A percentile compares a stretch with the other conserved stretches of the same genome.
Conservation (phyloP, 2,888 invertebrate species). For the Anorthoa munda region DNA sequence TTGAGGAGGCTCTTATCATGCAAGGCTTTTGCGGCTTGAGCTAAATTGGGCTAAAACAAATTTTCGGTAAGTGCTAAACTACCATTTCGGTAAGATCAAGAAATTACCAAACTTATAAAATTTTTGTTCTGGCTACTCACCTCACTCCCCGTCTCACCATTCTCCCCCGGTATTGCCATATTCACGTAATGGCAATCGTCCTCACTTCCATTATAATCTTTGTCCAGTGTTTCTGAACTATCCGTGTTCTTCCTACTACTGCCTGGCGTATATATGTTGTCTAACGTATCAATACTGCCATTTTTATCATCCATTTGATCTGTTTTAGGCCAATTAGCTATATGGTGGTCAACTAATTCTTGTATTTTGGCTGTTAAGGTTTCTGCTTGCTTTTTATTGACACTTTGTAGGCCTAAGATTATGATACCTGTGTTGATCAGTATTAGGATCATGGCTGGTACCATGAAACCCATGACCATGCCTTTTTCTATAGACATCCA, state of each 20-base stretch:
- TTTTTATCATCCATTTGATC: constrained; percentile 78
- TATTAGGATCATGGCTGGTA: constrained; percentile 93
- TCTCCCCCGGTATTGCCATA: constrained; percentile 71
- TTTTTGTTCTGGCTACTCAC: constrained; percentile 67
- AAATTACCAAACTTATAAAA: constrained; percentile 28
- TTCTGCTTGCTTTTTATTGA: constrained; percentile 87
- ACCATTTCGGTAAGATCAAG: not conserved
- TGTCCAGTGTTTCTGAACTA: constrained; percentile 85
- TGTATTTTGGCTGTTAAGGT: constrained; percentile 86
- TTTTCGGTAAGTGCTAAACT: not conserved
- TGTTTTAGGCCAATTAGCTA: constrained; percentile 84
- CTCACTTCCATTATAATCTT: constrained; percentile 82
- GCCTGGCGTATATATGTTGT: constrained; percentile 83
- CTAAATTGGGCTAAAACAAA: constrained; percentile 61
- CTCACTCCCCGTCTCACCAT: constrained; percentile 78
- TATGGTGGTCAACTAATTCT: constrained; percentile 85
- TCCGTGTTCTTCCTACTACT: constrained; percentile 87
- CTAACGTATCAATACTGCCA: constrained; percentile 82
- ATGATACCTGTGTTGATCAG: constrained; percentile 92
- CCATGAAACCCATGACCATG: constrained; percentile 94
- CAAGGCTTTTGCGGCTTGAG: constrained; percentile 70
- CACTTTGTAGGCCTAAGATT: constrained; percentile 89
- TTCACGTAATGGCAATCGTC: constrained; percentile 85
- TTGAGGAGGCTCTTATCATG: constrained; percentile 83
- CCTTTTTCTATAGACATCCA: constrained; percentile 95